Percentiles rank a stretch among this genome's conserved stretches.
Conservation (phyloP, 53 echinoderm and acorn worm genomes). For the Stichopus horrens region DNA sequence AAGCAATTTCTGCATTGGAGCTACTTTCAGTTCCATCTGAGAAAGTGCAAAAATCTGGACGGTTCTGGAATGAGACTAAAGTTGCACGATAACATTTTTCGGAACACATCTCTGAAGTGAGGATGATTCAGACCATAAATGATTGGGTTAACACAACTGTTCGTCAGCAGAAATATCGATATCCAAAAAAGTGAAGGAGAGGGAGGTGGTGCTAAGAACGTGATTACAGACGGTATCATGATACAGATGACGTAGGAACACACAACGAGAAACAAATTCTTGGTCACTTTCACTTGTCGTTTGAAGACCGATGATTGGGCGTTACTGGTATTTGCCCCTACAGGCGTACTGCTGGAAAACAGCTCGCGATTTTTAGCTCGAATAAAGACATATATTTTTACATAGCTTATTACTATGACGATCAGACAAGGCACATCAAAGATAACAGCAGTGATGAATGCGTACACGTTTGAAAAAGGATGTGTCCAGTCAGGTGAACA, state of each 20-base stretch:
- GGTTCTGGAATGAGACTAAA: too few species aligned
- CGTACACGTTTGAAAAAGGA: conserved; percentile 44
- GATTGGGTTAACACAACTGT: conserved; percentile 16
- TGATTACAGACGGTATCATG: neutral
- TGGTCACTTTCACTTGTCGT: too few species aligned
- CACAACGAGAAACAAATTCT: too few species aligned
- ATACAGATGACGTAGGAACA: too few species aligned
- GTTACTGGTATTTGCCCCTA: neutral
- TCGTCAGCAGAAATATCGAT: neutral
- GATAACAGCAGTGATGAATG: neutral
- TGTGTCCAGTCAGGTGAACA: conserved; percentile 51
- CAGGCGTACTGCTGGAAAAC: neutral
- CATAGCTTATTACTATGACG: neutral
- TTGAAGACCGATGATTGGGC: too few species aligned
- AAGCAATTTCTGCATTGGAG: too few species aligned
- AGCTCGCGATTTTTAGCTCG: neutral
- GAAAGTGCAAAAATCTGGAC: conserved; percentile 47
- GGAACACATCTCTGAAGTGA: conserved; percentile 15
- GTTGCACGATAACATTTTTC: too few species aligned
- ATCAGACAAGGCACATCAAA: conserved; percentile 20
- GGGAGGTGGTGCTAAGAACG: neutral
- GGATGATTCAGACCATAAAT: conserved; percentile 70
- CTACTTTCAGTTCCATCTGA: neutral
- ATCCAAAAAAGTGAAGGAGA: neutral
- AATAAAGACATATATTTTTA: neutral